Base-by-base conservation (phyloP, 2,113 vertebrate species). In the Varanus komodoensis region DNA sequence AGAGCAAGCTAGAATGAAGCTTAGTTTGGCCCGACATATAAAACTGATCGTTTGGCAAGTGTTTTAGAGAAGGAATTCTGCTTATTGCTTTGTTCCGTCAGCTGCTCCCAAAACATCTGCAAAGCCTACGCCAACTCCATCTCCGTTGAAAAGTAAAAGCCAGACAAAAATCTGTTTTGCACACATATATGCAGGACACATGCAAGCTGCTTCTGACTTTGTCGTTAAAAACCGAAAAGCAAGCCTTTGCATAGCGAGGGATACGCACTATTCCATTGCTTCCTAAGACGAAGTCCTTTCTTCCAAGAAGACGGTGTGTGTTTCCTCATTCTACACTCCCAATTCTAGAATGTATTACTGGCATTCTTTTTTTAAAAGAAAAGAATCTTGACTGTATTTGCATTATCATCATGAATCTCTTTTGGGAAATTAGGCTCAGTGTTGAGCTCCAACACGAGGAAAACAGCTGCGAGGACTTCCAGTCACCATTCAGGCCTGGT, bases 291-390 rank as follows among this genome's bases (percentile, higher is more conserved):
- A 87, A 91, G 92, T 92, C 79, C 89, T 96, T 84, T 75, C 80
- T 89, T 95, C 88, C 93, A 95, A 90, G 25, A 68, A 54, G 82
- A 91, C 85, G 95, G 91, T 69, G 57, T 79, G 23, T 85, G 88
- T 93, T 95, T 89, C 80, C 75, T 78, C 86, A 5, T 61, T 29
- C 86, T 50, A 68, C 87, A 0, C 27, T 48, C 89, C 87, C 87
- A 87, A 87, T 91, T 92, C 94, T 64, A 92, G 89, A 88, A 93
- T 93, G 95, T 97, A 96, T 94, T 95, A 96, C 90, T 92, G 96
- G 89, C 84, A 95, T 95, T 91, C 88, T 96, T 93, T 87, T 83
- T 74, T 74, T 15, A 74, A 91, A 61, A 88, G 93, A 93, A 86
- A 86, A 89, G 90, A 92, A 82, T 54, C 71, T 95, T 97, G 95